These are phyloP conservation scores for Rhynchonycteris naso DNA, from an alignment of 2,797 vertebrate genomes.

Conservation along the genomic window DNA sequence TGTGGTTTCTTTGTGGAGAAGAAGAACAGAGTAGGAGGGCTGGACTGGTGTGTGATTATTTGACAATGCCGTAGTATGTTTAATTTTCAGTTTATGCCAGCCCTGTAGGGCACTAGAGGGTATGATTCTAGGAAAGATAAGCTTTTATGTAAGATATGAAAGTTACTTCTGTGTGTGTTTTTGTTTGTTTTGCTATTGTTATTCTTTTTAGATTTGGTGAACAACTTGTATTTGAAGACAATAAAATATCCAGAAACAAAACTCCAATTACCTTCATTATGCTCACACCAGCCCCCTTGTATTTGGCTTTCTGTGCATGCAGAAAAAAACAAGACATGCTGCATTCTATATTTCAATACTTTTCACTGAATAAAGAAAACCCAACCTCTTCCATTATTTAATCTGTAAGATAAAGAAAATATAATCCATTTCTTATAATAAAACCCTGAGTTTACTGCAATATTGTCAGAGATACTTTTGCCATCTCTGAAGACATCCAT, in stretches of 20 bases:
- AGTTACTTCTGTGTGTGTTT: neutral
- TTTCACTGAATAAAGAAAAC: constrained; percentile 43
- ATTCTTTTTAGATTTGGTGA: constrained; percentile 47
- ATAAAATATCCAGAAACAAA: constrained; percentile 38
- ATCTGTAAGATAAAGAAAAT: constrained; percentile 38
- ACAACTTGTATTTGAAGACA: constrained; percentile 2
- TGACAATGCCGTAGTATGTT: constrained; percentile 47
- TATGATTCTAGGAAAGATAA: constrained; percentile 27
- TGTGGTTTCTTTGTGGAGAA: constrained; percentile 45
- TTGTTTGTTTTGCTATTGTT: neutral
- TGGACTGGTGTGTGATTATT: constrained; percentile 23
- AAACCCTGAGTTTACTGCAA: neutral
- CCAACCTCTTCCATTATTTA: constrained; percentile 20
- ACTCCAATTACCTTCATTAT: neutral
- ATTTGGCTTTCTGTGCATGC: neutral
- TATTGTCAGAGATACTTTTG: neutral
- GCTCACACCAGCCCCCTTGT: neutral
- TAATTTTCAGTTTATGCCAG: constrained; percentile 65
- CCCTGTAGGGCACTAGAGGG: constrained; percentile 40
- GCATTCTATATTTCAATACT: neutral
- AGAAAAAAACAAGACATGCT: neutral
- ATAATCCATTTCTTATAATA: constrained; percentile 37
- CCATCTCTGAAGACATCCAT: neutral
- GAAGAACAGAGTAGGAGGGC: neutral
- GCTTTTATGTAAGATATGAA: constrained; percentile 35